Evolutionary conservation across 2,113 vertebrate genomes (phyloP), one percentile per base, ranked within the genome.

Genomic region (Cinclus cinclus): DNA sequence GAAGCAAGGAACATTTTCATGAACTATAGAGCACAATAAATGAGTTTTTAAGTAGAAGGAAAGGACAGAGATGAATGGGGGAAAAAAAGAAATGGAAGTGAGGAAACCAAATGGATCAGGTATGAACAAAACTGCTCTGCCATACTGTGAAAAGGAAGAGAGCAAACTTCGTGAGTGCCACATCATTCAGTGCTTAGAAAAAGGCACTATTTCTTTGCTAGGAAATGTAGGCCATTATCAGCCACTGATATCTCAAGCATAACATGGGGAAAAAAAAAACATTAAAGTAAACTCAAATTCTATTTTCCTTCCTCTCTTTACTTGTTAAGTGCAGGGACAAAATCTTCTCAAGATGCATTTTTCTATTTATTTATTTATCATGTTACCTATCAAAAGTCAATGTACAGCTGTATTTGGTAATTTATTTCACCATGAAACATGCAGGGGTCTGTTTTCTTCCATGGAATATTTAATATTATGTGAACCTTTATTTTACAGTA

Each of bases 191-290:
- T 75, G 39, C 62, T 83, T 71, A 82, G 85, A 86, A 93, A 94
- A 90, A 96, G 47, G 35, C 84, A 92, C 52, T 58, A 28, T 92
- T 96, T 95, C 95, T 96, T 85, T 96, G 60, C 88, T 95, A 70
- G 87, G 92, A 96, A 96, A 88, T 90, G 62, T 63, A 76, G 89
- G n/a, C 92, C 82, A 75, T 97, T 95, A 91, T 88, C 95, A 96
- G 85, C 77, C 81, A 52, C 13, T 83, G 81, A 67, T 91, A 50
- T 88, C 93, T 96, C 85, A 86, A 94, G 68, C 69, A 78, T 62
- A 93, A 91, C 31, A 28, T 55, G 80, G 55, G 39, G 1, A 19
- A 78, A 65, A 67, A 86, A 94, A 67, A 86, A 94, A 41, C 58
- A 59, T 75, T 84, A 87, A 94, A 96, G 81, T 83, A 87, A 96